A percentile compares a stretch with the other conserved stretches of the same genome.
These are phyloP conservation scores for Dicaeum eximium DNA, from an alignment of 2,113 vertebrate genomes.

Conservation along the genomic window DNA sequence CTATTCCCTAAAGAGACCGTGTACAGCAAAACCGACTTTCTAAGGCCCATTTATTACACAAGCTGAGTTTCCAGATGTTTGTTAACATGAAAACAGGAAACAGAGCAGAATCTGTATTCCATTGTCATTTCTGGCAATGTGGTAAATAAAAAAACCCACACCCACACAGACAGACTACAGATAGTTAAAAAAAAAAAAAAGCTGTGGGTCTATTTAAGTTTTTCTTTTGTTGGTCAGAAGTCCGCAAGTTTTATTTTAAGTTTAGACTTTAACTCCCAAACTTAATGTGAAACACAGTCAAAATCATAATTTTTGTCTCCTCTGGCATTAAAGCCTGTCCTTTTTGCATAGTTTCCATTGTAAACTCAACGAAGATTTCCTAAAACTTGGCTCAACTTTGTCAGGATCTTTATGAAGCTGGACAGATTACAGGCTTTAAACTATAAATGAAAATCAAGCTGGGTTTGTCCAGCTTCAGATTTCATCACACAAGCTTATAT, in stretches of 20 bases:
- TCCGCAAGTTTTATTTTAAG: neutral
- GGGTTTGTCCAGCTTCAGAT: slow-evolving; percentile 1
- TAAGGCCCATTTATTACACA: neutral
- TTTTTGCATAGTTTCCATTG: neutral
- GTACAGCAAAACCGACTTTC: neutral
- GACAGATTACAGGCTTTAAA: neutral
- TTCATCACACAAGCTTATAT: slow-evolving; percentile 11
- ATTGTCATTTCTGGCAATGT: neutral
- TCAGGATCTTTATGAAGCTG: neutral
- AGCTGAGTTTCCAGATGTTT: slow-evolving; percentile 21
- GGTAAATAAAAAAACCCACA: neutral
- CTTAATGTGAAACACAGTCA: neutral
- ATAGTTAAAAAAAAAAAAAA: neutral
- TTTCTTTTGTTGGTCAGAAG: neutral
- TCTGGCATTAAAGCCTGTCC: neutral
- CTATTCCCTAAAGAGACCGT: neutral
- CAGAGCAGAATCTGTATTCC: neutral
- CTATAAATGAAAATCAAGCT: neutral
- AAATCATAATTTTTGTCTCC: neutral
- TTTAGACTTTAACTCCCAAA: neutral
- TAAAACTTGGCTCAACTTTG: neutral
- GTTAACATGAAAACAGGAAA: neutral
- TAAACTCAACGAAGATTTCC: neutral
- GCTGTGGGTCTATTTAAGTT: neutral
- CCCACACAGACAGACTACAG: neutral